These are phyloP conservation scores for Simalia tracyae DNA, from an alignment of 2,797 vertebrate genomes.

Conservation along the genomic window DNA sequence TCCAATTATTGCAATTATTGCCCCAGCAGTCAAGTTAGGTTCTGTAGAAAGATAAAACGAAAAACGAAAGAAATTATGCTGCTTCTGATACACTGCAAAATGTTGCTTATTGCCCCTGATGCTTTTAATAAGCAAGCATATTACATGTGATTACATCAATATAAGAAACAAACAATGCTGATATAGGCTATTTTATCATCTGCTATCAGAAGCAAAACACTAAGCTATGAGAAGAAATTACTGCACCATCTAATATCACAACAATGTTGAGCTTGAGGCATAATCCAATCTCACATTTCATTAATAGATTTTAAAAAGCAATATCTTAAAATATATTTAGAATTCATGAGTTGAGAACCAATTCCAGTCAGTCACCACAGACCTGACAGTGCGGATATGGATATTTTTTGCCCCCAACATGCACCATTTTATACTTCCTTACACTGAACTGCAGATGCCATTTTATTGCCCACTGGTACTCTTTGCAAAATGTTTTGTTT, in stretches of 20 bases:
- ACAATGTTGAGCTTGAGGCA: not conserved
- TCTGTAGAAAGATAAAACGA: not conserved
- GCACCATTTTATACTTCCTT: not conserved
- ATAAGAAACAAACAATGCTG: not conserved
- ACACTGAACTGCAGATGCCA: not conserved
- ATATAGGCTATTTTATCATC: not conserved
- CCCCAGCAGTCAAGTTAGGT: rapidly evolving
- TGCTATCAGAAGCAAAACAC: not conserved
- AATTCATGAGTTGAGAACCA: not conserved
- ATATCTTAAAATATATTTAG: not conserved
- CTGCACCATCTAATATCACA: not conserved
- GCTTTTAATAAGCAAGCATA: not conserved
- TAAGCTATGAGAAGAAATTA: not conserved
- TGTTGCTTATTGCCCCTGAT: not conserved
- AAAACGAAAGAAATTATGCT: not conserved
- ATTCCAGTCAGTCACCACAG: not conserved
- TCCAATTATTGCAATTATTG: too few relatives aligned
- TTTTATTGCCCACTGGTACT: not conserved
- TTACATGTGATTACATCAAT: not conserved
- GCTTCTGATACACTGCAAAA: not conserved
- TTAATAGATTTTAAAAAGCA: not conserved
- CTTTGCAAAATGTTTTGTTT: not conserved
- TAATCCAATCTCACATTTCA: not conserved
- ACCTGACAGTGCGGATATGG: not conserved
- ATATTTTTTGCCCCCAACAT: not conserved